These are phyloP conservation scores for Metacarcinus magister DNA, from an alignment of 2,888 invertebrate species.

Conservation along the genomic window DNA sequence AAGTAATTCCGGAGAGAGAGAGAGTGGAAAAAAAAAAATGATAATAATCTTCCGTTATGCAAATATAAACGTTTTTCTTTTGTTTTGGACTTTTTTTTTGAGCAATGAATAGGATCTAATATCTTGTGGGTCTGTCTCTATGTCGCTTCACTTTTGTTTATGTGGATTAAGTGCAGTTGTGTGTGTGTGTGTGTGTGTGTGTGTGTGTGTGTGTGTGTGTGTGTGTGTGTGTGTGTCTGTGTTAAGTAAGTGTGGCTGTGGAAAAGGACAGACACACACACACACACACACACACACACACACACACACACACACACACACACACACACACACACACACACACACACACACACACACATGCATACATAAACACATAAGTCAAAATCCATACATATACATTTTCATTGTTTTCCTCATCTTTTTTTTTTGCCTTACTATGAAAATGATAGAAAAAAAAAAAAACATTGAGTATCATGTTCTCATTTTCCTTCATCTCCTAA, in stretches of 20 bases:
- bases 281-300: conserved; percentile 2
- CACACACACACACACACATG: conserved; percentile 36
- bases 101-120: not conserved
- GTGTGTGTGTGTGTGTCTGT: too few species aligned
- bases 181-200: too few species aligned
- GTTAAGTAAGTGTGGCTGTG: not conserved
- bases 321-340: not conserved
- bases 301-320: not conserved
- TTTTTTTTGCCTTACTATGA: not conserved
- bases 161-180: too few species aligned
- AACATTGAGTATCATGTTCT: not conserved
- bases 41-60: conserved; percentile 65
- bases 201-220: too few species aligned
- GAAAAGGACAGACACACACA: not conserved
- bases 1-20: conserved; percentile 67
- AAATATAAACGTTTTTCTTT: not conserved
- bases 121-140: not conserved
- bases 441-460: not conserved
- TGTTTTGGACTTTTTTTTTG: too few species aligned
- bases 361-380: not conserved
- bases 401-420: not conserved
- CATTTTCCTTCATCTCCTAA: not conserved
- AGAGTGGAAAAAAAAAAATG: too few species aligned
- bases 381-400: not conserved
- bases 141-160: not conserved